phyloP scores from a whole-genome alignment of 64 coral and sea anemone species.

The Dendrophyllia cribrosa region DNA sequence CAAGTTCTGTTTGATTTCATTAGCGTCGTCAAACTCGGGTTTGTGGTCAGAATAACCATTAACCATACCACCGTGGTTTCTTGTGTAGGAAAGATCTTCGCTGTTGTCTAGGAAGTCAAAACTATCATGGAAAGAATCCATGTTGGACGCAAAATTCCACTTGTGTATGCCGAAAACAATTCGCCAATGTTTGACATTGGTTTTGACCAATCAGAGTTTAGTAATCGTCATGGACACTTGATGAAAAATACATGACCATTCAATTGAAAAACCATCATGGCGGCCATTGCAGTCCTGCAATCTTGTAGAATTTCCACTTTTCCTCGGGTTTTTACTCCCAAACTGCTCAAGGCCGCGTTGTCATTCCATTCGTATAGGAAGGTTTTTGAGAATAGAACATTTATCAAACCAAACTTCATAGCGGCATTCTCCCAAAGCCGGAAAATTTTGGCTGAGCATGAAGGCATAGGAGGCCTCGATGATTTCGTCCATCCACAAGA shows the following conservation, averaged over 20 bases:
- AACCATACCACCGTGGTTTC: conserved; percentile 29
- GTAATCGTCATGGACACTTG: too few species aligned
- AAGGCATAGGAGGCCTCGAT: background rate
- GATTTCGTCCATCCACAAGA: conserved; percentile 30
- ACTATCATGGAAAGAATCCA: conserved; percentile 78
- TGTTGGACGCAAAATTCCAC: conserved; percentile 54
- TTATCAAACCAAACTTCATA: background rate
- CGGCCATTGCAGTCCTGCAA: background rate
- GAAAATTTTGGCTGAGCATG: background rate
- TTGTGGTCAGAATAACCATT: conserved; percentile 49
- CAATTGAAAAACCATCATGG: background rate
- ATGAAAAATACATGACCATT: too few species aligned
- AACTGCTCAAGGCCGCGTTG: background rate
- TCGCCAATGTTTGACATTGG: background rate
- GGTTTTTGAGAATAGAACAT: background rate
- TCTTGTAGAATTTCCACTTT: background rate
- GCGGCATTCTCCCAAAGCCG: background rate
- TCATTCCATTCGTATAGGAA: background rate
- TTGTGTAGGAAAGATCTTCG: conserved; percentile 35
- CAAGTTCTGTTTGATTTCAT: conserved; percentile 93
- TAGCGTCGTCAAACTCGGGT: conserved; percentile 69
- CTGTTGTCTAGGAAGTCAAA: conserved; percentile 61
- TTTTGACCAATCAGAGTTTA: too few species aligned
- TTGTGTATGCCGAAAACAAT: background rate
- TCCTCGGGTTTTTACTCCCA: background rate